phyloP scores from a whole-genome alignment of 2,113 vertebrate genomes.

The Sturnus vulgaris region DNA sequence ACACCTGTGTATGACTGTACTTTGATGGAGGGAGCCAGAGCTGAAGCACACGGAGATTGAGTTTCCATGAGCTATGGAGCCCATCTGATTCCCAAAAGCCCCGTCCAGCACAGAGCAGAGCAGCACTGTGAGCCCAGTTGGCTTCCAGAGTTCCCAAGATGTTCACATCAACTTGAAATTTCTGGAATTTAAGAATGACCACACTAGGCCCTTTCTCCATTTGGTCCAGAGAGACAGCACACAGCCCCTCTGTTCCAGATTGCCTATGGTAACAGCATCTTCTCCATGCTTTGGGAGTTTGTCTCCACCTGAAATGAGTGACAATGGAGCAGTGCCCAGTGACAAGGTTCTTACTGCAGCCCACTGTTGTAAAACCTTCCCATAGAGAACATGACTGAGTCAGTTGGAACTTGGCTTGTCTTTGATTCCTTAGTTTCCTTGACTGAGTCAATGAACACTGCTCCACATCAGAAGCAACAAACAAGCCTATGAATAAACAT shows the following conservation, averaged over 20 bases:
- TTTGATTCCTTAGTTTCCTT: neutral
- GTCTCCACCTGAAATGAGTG: neutral
- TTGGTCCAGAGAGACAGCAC: neutral
- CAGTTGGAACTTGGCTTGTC: neutral
- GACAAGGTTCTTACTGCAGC: neutral
- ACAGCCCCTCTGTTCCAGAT: neutral
- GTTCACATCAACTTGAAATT: neutral
- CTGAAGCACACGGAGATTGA: neutral
- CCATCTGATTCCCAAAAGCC: neutral
- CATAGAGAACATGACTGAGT: neutral
- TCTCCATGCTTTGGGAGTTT: neutral
- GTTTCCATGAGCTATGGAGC: neutral
- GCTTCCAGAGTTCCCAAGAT: neutral
- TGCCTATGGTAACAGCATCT: rapidly evolving
- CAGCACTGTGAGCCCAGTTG: neutral
- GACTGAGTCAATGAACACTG: neutral
- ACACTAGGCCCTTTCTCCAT: neutral
- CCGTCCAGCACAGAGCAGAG: neutral
- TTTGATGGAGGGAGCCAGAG: neutral
- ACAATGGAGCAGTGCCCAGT: neutral
- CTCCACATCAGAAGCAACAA: neutral
- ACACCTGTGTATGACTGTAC: neutral
- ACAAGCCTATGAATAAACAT: neutral
- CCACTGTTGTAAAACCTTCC: neutral
- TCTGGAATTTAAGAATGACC: neutral